Percentiles rank a stretch among this genome's conserved stretches.
Conservation (phyloP, 2,113 vertebrate species). For the Leptosomus discolor region DNA sequence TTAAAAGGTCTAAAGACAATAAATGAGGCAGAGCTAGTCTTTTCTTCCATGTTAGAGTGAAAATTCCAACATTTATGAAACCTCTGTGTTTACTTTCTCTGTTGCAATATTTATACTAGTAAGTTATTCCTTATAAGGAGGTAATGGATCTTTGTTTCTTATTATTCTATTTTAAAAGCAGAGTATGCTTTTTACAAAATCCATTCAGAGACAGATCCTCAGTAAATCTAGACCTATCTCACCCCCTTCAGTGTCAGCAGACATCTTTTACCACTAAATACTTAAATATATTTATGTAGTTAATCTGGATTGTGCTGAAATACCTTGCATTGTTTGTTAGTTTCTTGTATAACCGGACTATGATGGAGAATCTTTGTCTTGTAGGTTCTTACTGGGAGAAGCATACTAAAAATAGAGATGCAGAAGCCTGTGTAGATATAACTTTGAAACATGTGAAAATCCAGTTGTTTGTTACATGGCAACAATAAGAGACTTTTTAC, state of each 20-base stretch:
- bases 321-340: background rate
- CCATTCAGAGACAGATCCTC: background rate
- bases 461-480: constrained; percentile 35
- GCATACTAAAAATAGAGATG: background rate
- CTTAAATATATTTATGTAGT: background rate
- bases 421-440: constrained; percentile 1
- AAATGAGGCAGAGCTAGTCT: background rate
- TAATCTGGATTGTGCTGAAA: background rate
- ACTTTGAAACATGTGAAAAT: constrained; percentile 7
- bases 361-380: background rate
- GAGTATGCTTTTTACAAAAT: background rate
- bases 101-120: background rate
- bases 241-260: background rate
- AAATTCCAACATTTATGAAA: background rate
- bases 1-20: background rate
- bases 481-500: background rate
- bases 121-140: background rate
- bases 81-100: background rate
- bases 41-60: background rate
- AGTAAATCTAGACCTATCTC: background rate
- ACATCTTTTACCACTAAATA: background rate
- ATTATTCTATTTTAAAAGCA: background rate
- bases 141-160: background rate
- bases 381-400: background rate
- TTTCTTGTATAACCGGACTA: background rate